Evolutionary conservation across 2,797 vertebrate species (phyloP).

Genomic region (Artibeus lituratus): DNA sequence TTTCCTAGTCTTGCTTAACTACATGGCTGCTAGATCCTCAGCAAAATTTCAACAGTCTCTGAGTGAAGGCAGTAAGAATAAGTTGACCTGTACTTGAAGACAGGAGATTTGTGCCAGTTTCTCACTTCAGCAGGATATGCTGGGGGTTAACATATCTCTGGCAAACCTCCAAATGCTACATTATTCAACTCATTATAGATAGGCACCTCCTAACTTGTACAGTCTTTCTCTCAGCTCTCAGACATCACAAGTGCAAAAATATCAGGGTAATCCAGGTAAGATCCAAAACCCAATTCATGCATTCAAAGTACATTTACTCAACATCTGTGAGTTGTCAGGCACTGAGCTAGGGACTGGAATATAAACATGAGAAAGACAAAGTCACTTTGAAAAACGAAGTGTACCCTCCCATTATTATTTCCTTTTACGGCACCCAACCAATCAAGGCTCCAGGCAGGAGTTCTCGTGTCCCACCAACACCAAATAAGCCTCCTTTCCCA

Average conservation of each 20-base stretch:
- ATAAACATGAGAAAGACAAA: not conserved
- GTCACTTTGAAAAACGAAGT: not conserved
- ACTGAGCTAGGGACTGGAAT: not conserved
- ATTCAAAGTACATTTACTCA: not conserved
- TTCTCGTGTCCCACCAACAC: not conserved
- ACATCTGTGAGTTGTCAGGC: not conserved
- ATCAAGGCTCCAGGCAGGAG: not conserved
- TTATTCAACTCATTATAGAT: slow-evolving; percentile 3
- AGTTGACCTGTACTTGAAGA: not conserved
- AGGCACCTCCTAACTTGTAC: not conserved
- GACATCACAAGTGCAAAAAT: not conserved
- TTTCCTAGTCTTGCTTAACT: slow-evolving; percentile 7
- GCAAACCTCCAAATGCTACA: not conserved
- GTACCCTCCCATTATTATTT: not conserved
- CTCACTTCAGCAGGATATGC: not conserved
- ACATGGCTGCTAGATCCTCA: not conserved
- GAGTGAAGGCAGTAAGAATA: not conserved
- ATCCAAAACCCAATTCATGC: not conserved
- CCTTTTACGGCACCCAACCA: not conserved
- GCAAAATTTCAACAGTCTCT: not conserved
- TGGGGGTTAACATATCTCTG: not conserved
- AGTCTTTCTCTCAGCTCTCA: not conserved
- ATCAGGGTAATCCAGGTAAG: not conserved
- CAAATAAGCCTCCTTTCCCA: not conserved
- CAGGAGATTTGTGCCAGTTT: not conserved